Conservation (phyloP, 2,888 invertebrate genomes). For the Chaetogeoica ovagalla region DNA sequence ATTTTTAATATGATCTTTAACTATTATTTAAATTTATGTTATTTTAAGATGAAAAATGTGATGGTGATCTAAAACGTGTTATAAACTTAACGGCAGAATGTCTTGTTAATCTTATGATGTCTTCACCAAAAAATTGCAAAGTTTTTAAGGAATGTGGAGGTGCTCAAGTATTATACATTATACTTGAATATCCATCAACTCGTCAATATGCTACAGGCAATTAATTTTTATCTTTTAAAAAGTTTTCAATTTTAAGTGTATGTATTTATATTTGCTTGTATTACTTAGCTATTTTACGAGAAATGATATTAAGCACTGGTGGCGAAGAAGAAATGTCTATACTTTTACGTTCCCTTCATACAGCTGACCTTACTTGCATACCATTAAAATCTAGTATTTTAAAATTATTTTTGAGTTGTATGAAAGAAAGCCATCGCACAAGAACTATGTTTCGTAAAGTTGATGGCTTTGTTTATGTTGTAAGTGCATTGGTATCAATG, state of each 20-base stretch:
- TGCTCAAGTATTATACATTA: constrained; percentile 86
- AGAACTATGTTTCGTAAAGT: constrained; percentile 96
- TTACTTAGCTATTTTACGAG: constrained; percentile 74
- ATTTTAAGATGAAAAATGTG: constrained; percentile 43
- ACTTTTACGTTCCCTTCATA: constrained; percentile 87
- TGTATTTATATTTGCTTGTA: neutral
- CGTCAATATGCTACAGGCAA: constrained; percentile 77
- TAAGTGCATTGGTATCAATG: constrained; percentile 89
- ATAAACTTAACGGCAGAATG: constrained; percentile 48
- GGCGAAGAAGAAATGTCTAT: constrained; percentile 97
- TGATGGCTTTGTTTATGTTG: constrained; percentile 96
- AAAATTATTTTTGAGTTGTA: constrained; percentile 73
- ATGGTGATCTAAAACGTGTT: constrained; percentile 45
- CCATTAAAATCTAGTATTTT: constrained; percentile 87
- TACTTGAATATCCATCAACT: constrained; percentile 81
- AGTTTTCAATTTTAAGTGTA: neutral
- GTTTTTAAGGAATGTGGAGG: constrained; percentile 94
- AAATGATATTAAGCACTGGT: constrained; percentile 84
- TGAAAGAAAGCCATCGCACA: constrained; percentile 94
- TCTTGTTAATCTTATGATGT: constrained; percentile 47
- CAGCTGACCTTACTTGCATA: constrained; percentile 78
- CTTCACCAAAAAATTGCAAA: constrained; percentile 72
- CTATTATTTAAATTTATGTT: neutral
- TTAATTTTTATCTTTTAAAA: constrained; percentile 20
- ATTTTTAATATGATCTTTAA: neutral